Evolutionary conservation across 2,888 invertebrate genomes (phyloP).

Genomic region (Papilio elwesi): DNA sequence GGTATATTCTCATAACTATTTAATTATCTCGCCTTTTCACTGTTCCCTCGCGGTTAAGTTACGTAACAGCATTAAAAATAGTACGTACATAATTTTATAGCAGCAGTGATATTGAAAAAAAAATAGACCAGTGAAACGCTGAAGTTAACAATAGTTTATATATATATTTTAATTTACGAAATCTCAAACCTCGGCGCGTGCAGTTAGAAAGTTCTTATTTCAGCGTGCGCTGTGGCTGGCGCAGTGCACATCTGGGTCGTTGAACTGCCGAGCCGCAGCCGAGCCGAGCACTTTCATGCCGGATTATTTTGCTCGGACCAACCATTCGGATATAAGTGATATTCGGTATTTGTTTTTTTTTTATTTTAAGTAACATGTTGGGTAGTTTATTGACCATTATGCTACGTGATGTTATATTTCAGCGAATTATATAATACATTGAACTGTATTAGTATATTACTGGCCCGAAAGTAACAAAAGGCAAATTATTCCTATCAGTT

Average conservation of each 20-base stretch:
- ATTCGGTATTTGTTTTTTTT: background rate
- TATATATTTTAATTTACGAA: conserved; percentile 50
- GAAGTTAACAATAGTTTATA: conserved; percentile 15
- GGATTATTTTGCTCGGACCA: conserved; percentile 53
- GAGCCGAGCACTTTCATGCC: conserved; percentile 60
- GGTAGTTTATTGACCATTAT: background rate
- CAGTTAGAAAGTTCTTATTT: conserved; percentile 77
- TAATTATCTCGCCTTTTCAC: too few species aligned
- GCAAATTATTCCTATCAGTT: too few species aligned
- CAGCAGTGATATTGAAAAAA: background rate
- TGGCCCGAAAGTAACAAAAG: too few species aligned
- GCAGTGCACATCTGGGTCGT: conserved; percentile 77
- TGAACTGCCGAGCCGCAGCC: conserved; percentile 53
- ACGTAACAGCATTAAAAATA: background rate
- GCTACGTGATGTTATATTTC: background rate
- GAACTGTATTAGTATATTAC: too few species aligned
- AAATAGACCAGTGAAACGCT: conserved; percentile 1
- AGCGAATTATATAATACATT: background rate
- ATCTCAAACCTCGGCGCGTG: conserved; percentile 64
- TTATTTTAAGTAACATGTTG: background rate
- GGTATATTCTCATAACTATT: too few species aligned
- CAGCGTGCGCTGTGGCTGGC: conserved; percentile 60
- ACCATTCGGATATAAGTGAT: conserved; percentile 36
- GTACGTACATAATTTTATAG: background rate
- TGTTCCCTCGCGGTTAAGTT: background rate